Percentiles rank a stretch among this genome's conserved stretches.
phyloP scores from a whole-genome alignment of 2,797 vertebrate genomes.

The Enteromius treurensis region DNA sequence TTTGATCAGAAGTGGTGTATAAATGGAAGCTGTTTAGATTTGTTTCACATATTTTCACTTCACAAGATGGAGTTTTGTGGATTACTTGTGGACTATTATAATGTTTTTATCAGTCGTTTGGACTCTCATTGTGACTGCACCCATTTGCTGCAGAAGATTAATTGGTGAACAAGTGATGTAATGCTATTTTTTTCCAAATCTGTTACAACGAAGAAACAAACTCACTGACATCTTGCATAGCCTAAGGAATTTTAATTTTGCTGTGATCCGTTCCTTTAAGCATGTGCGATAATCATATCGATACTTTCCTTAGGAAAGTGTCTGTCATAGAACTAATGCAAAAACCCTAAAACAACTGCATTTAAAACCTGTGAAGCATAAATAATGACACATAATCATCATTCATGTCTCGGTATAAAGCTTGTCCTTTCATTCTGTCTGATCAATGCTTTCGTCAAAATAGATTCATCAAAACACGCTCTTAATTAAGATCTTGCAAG shows the following conservation, averaged over 20 bases:
- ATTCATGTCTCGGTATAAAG: neutral
- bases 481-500: conserved; percentile 46
- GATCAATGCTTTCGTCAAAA: conserved; percentile 22
- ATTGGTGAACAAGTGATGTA: neutral
- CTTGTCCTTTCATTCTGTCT: conserved; percentile 15
- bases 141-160: neutral
- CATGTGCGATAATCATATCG: neutral
- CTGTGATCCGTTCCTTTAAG: neutral
- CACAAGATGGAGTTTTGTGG: neutral
- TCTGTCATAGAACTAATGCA: neutral
- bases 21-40: neutral
- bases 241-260: neutral
- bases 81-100: neutral
- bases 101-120: neutral
- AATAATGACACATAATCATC: conserved; percentile 9
- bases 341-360: neutral
- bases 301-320: neutral
- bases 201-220: neutral
- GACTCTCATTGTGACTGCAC: neutral
- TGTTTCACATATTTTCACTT: neutral
- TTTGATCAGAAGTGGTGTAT: neutral
- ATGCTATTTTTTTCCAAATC: neutral
- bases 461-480: conserved; percentile 35
- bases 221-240: neutral
- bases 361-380: neutral